These are phyloP conservation scores for Platynereis dumerilii DNA, from an alignment of 2,888 invertebrate species.

Conservation along the genomic window DNA sequence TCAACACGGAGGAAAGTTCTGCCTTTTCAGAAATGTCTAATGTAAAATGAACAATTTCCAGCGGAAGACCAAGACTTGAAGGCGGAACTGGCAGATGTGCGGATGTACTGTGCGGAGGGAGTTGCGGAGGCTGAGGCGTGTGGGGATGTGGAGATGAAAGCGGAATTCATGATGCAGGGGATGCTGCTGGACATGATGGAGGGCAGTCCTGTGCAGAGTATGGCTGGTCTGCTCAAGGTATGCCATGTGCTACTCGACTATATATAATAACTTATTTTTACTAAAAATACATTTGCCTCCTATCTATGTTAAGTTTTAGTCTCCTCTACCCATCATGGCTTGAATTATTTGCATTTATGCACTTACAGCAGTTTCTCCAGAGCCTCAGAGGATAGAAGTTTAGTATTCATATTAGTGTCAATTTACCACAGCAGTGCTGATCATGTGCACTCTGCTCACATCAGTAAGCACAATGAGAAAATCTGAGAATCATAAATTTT, in stretches of 20 bases:
- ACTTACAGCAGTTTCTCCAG: too few relatives aligned
- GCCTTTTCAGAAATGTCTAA: too few relatives aligned
- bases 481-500: too few relatives aligned
- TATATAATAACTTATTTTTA: background rate
- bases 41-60: slow-evolving; percentile 20
- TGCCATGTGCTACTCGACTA: slow-evolving; percentile 6
- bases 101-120: slow-evolving; percentile 58
- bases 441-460: too few relatives aligned
- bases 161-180: slow-evolving; percentile 55
- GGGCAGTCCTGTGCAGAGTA: slow-evolving; percentile 53
- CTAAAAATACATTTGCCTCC: background rate
- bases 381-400: too few relatives aligned
- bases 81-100: slow-evolving; percentile 57
- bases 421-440: too few relatives aligned
- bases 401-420: too few relatives aligned
- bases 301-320: background rate
- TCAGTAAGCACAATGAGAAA: too few relatives aligned
- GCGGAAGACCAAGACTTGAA: slow-evolving; percentile 52
- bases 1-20: too few relatives aligned
- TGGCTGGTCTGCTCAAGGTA: slow-evolving; percentile 52
- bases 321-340: too few relatives aligned
- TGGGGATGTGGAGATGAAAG: slow-evolving; percentile 57
- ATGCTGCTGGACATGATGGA: slow-evolving; percentile 56
- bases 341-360: too few relatives aligned
- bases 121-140: slow-evolving; percentile 58